These are phyloP conservation scores for Egretta garzetta DNA, from an alignment of 2,113 vertebrate species.

Conservation along the genomic window DNA sequence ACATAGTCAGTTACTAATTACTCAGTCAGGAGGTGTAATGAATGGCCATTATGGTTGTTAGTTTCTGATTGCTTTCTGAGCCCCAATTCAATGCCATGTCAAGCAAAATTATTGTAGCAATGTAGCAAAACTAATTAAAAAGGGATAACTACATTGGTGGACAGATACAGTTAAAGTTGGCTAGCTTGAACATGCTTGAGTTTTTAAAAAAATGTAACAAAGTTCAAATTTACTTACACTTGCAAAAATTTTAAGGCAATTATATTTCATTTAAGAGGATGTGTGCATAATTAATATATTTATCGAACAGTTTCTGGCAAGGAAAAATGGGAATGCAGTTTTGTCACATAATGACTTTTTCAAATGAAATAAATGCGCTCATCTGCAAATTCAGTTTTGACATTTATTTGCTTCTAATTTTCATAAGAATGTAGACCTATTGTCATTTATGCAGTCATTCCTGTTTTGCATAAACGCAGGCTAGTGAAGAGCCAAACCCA, in stretches of 20 bases:
- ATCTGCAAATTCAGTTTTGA: background rate
- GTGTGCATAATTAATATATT: background rate
- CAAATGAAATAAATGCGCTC: background rate
- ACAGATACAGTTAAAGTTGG: conserved; percentile 27
- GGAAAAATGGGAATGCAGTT: background rate
- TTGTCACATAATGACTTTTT: background rate
- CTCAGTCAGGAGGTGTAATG: conserved; percentile 73
- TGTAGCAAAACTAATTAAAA: conserved; percentile 65
- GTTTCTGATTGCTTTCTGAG: conserved; percentile 46
- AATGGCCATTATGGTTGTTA: conserved; percentile 59
- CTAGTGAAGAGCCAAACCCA: background rate
- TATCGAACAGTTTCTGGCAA: background rate
- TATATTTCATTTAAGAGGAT: background rate
- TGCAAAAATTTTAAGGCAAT: background rate
- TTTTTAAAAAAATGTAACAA: conserved; percentile 22
- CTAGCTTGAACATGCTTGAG: background rate
- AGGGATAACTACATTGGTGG: conserved; percentile 40
- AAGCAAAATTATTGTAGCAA: conserved; percentile 63
- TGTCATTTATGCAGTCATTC: background rate
- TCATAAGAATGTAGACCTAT: background rate
- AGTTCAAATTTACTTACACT: conserved; percentile 41
- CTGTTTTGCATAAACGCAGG: background rate
- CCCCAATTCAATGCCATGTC: conserved; percentile 38
- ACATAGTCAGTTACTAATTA: conserved; percentile 75
- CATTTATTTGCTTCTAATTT: background rate